phyloP scores from a whole-genome alignment of 2,113 vertebrate species.

The Aptenodytes patagonicus region DNA sequence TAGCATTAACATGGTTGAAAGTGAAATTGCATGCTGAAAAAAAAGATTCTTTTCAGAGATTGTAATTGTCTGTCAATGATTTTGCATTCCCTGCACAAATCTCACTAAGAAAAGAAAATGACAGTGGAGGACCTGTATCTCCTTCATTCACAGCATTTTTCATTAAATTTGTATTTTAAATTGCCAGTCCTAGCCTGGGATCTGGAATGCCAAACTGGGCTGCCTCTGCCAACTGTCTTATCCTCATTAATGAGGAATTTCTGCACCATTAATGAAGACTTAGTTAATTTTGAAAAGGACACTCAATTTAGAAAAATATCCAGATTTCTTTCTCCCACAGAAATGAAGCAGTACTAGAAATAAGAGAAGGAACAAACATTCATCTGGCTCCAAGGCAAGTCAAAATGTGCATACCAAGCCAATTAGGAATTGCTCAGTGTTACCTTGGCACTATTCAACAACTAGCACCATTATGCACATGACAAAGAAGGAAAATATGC shows the following conservation, averaged over 20 bases:
- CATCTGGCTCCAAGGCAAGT: background rate
- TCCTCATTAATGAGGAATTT: background rate
- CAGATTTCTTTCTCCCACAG: background rate
- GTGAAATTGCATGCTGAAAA: background rate
- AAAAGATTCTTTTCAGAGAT: background rate
- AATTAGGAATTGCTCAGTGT: background rate
- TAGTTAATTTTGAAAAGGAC: background rate
- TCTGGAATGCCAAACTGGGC: background rate
- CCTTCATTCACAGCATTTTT: background rate
- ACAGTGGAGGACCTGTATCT: background rate
- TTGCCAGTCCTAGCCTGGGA: background rate
- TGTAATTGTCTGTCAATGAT: background rate
- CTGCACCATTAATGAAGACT: background rate
- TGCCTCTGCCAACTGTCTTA: background rate
- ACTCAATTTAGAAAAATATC: background rate
- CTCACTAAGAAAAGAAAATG: background rate
- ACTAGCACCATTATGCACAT: background rate
- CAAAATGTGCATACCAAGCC: background rate
- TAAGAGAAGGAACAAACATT: background rate
- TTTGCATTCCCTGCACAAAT: background rate
- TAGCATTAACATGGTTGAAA: background rate
- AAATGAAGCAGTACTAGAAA: background rate
- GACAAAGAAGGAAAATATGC: background rate
- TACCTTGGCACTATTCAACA: background rate
- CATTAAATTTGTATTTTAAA: background rate